Conservation (phyloP, 2,888 invertebrate genomes). For the Lasioglossum vierecki region DNA sequence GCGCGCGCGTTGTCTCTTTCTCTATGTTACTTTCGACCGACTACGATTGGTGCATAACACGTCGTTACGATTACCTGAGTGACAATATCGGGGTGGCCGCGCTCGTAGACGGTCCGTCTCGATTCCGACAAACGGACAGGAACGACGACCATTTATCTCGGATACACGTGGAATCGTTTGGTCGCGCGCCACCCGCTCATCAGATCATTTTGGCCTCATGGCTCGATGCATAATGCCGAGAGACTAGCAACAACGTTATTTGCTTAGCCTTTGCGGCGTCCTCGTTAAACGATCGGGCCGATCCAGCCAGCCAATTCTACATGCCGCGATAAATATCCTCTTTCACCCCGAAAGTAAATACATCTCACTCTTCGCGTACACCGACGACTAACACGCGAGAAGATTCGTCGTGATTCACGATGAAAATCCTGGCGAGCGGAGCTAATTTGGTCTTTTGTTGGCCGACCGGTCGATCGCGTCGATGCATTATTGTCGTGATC, state of each 20-base stretch:
- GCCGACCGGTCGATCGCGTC: conserved; percentile 19
- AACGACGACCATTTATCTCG: conserved; percentile 33
- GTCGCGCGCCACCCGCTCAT: conserved; percentile 22
- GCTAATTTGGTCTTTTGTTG: conserved; percentile 43
- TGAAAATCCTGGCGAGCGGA: neutral
- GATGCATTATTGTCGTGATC: conserved; percentile 54
- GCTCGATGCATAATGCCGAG: conserved; percentile 55
- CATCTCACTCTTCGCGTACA: neutral
- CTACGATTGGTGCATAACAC: conserved; percentile 50
- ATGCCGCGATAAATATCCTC: conserved; percentile 16
- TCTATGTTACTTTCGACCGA: conserved; percentile 47
- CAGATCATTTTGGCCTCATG: conserved; percentile 60
- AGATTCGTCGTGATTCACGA: neutral
- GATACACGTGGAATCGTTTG: conserved; percentile 12
- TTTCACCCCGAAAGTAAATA: neutral
- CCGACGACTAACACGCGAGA: neutral
- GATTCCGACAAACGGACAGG: conserved; percentile 8
- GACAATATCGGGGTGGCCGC: conserved; percentile 42
- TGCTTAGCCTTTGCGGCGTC: conserved; percentile 25
- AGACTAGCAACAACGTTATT: conserved; percentile 51
- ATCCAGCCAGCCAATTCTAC: conserved; percentile 67
- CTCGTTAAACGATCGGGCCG: conserved; percentile 43
- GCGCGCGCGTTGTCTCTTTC: conserved; percentile 2
- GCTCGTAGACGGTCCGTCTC: conserved; percentile 10
- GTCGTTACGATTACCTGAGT: conserved; percentile 67